These are phyloP conservation scores for Bos indicus DNA, from an alignment of 2,113 vertebrate species.

Conservation along the genomic window DNA sequence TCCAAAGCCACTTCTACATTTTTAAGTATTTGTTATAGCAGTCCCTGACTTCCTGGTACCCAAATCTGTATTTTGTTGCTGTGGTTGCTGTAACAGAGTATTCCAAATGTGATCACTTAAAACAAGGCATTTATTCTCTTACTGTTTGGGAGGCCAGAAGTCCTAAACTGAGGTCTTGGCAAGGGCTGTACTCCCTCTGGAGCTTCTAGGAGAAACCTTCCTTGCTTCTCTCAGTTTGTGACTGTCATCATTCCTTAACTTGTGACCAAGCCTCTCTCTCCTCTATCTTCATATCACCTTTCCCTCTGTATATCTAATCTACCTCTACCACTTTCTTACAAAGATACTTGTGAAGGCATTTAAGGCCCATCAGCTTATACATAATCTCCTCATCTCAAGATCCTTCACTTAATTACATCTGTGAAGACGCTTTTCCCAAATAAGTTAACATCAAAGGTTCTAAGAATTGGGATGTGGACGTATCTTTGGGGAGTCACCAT, in stretches of 20 bases:
- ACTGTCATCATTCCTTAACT: background rate
- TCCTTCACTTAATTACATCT: background rate
- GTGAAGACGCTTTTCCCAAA: background rate
- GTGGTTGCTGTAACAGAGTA: background rate
- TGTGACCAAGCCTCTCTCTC: background rate
- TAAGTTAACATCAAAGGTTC: background rate
- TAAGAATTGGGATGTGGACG: background rate
- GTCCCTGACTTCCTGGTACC: background rate
- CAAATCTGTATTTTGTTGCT: background rate
- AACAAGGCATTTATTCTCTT: background rate
- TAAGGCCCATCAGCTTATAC: background rate
- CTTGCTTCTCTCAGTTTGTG: background rate
- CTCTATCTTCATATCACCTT: background rate
- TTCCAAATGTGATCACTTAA: background rate
- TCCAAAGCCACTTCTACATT: background rate
- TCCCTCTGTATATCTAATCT: conserved; percentile 13
- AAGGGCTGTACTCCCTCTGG: background rate
- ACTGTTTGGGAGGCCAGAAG: background rate
- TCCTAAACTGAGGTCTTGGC: background rate
- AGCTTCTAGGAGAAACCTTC: background rate
- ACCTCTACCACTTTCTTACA: background rate
- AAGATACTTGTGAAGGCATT: background rate
- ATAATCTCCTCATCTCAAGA: background rate
- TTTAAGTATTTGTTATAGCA: background rate
- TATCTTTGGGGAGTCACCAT: background rate